Conservation (phyloP, 2,888 invertebrate genomes). For the Neoscelio sp. region DNA sequence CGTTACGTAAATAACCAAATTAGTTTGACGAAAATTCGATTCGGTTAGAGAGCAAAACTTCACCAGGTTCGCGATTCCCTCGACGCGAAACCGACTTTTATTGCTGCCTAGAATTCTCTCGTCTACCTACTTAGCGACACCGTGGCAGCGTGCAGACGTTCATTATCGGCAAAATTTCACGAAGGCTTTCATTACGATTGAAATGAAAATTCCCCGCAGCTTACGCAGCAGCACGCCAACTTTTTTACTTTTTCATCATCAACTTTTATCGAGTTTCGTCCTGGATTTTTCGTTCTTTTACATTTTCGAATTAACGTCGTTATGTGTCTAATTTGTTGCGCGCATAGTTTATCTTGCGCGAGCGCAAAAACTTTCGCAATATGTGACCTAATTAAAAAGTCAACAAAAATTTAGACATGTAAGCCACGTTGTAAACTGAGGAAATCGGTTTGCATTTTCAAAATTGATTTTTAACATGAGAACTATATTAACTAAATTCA, state of each 20-base stretch:
- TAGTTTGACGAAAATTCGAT: conserved; percentile 30
- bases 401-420: no score
- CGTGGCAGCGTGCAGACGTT: conserved; percentile 31
- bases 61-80: conserved; percentile 21
- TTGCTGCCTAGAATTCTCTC: conserved; percentile 23
- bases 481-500: no score
- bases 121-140: conserved; percentile 57
- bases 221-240: conserved; percentile 9
- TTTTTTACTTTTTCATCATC: conserved; percentile 28
- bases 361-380: no score
- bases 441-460: no score
- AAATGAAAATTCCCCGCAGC: conserved; percentile 64
- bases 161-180: conserved; percentile 79
- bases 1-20: conserved; percentile 43
- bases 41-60: conserved; percentile 5
- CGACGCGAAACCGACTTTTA: conserved; percentile 20
- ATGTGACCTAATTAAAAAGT: no score
- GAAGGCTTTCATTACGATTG: conserved; percentile 91
- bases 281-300: conserved; percentile 14
- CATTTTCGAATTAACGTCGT: conserved; percentile 23
- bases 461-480: no score
- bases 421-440: no score
- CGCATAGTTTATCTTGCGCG: conserved; percentile 12
- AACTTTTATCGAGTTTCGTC: conserved; percentile 33
- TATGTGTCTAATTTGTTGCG: conserved; percentile 11